Evolutionary conservation across 2,888 invertebrate species (phyloP).

Genomic region (Tortricodes alternella): DNA sequence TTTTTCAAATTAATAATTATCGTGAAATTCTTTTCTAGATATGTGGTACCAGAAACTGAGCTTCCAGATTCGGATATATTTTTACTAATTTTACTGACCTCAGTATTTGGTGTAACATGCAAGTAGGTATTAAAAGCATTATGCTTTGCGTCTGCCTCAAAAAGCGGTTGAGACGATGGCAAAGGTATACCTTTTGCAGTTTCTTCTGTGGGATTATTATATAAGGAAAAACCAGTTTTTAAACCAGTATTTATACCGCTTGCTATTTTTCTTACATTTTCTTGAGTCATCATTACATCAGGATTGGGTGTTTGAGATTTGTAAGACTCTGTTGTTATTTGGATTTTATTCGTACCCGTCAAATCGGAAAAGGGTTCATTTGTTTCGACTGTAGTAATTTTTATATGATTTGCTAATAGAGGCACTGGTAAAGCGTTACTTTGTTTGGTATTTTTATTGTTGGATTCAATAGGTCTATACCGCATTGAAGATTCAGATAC

Average conservation of each 20-base stretch:
- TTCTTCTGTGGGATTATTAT: no score
- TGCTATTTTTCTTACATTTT: background rate
- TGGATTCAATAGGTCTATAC: no score
- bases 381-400: background rate
- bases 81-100: background rate
- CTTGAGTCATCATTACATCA: background rate
- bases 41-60: background rate
- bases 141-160: background rate
- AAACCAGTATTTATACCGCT: background rate
- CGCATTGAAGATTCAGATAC: no score
- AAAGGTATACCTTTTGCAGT: background rate
- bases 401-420: background rate
- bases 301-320: background rate
- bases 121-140: background rate
- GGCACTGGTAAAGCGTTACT: background rate
- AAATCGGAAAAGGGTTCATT: background rate
- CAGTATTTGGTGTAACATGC: background rate
- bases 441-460: no score
- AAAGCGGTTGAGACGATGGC: background rate
- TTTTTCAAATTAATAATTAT: background rate
- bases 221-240: no score
- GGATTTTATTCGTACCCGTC: background rate
- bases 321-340: constrained; percentile 1
- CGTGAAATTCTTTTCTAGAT: background rate
- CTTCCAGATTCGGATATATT: no score